A percentile compares a stretch with the other conserved stretches of the same genome.
phyloP scores from a whole-genome alignment of 37 sponge, comb jelly and placozoan species.

The Cladorhizidae sp. region DNA sequence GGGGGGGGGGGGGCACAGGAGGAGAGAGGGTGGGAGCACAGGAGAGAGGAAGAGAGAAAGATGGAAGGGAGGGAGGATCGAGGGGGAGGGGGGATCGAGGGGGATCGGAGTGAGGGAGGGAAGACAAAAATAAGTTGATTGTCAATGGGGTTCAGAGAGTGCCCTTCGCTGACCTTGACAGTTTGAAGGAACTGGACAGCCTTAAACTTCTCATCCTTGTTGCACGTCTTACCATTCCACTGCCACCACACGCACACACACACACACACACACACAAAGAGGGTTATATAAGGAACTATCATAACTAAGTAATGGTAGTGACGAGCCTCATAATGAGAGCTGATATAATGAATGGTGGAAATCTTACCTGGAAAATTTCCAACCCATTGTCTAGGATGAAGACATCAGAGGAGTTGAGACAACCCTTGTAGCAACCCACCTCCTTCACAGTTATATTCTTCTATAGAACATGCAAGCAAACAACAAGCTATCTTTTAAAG shows the following conservation, averaged over 20 bases:
- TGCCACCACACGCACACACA: conserved; percentile 15
- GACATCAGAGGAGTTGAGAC: conserved; percentile 88
- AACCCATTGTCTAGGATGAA: conserved; percentile 93
- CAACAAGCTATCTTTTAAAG: too few species aligned
- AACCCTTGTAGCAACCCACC: conserved; percentile 50
- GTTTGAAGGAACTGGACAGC: conserved; percentile 85
- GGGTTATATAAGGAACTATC: background rate
- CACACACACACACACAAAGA: background rate
- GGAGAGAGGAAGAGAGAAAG: background rate
- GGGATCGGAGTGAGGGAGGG: too few species aligned
- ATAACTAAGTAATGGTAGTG: background rate
- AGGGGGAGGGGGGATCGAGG: too few species aligned
- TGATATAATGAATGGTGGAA: too few species aligned
- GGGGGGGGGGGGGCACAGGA: background rate
- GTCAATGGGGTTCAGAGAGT: background rate
- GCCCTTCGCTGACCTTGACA: conserved; percentile 69
- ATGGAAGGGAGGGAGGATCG: background rate
- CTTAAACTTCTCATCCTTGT: conserved; percentile 98
- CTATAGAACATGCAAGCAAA: too few species aligned
- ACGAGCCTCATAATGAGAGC: too few species aligned
- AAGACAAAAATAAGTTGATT: too few species aligned
- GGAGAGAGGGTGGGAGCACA: background rate
- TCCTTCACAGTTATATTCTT: conserved; percentile 68
- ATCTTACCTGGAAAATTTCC: conserved; percentile 78
- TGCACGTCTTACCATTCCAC: conserved; percentile 94